Evolutionary conservation across 2,113 vertebrate species (phyloP).

Genomic region (Geococcyx californianus): DNA sequence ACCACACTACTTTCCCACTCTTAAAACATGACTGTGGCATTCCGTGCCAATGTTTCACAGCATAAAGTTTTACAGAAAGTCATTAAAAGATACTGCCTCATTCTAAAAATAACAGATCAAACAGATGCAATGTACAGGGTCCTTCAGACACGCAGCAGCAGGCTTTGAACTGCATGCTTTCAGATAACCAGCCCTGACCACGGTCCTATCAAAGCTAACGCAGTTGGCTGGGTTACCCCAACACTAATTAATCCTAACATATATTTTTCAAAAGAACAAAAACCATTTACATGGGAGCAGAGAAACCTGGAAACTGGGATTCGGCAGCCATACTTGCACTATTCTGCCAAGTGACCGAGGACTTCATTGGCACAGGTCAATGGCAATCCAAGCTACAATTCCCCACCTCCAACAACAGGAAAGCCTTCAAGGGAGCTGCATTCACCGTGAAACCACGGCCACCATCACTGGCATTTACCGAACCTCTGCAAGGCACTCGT

Average conservation of each 20-base stretch:
- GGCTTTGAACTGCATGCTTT: not conserved
- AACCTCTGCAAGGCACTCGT: not conserved
- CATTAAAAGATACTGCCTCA: not conserved
- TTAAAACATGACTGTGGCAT: not conserved
- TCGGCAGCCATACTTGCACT: fast-evolving
- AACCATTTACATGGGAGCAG: not conserved
- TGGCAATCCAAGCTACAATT: not conserved
- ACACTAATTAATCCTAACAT: not conserved
- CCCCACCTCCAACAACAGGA: not conserved
- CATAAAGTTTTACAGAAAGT: not conserved
- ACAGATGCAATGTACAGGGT: not conserved
- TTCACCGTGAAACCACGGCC: not conserved
- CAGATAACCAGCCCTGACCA: not conserved
- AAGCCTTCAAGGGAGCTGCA: not conserved
- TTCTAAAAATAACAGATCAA: not conserved
- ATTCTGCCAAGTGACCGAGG: not conserved
- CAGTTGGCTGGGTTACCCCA: not conserved
- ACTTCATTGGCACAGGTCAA: not conserved
- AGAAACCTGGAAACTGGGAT: not conserved
- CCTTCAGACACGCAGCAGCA: not conserved
- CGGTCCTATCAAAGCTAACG: not conserved
- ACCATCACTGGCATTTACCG: not conserved
- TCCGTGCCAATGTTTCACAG: not conserved
- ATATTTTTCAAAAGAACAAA: not conserved
- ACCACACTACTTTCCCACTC: not conserved